phyloP scores from a whole-genome alignment of 2,113 vertebrate species.

The Rhinopomastus cyanomelas region DNA sequence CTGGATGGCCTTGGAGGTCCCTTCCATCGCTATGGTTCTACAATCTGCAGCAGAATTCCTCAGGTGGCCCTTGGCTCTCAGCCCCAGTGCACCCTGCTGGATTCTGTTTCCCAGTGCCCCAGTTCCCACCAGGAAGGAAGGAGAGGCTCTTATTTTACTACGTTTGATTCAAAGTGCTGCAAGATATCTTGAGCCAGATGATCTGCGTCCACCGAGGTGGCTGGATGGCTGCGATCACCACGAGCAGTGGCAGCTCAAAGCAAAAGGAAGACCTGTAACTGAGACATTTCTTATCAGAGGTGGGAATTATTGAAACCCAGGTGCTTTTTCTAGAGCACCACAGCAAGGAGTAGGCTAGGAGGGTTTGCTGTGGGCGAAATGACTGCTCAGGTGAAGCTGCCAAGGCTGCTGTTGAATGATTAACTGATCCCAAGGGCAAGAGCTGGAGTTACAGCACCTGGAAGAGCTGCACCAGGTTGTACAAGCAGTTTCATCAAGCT shows the following conservation, averaged over 20 bases:
- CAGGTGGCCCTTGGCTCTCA: neutral
- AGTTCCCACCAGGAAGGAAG: neutral
- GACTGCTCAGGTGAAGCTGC: neutral
- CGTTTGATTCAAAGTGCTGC: neutral
- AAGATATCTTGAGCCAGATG: neutral
- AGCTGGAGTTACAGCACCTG: neutral
- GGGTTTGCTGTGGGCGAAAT: neutral
- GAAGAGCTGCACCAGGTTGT: neutral
- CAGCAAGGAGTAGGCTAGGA: neutral
- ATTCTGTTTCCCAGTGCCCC: neutral
- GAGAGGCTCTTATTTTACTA: neutral
- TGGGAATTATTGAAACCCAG: neutral
- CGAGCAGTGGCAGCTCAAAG: neutral
- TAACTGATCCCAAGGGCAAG: neutral
- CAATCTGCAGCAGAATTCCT: neutral
- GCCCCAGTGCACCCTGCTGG: neutral
- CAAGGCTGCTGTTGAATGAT: constrained; percentile 9
- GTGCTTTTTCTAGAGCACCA: neutral
- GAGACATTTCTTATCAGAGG: neutral
- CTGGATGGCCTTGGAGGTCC: too few species aligned
- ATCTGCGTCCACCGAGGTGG: neutral
- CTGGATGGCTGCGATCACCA: neutral
- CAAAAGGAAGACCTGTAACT: neutral
- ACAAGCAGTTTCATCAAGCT: neutral
- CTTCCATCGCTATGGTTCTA: too few species aligned